Percentiles rank a stretch among this genome's conserved stretches.
Evolutionary conservation across 2,888 invertebrate species (phyloP).

Genomic region (Aporophyla nigra): DNA sequence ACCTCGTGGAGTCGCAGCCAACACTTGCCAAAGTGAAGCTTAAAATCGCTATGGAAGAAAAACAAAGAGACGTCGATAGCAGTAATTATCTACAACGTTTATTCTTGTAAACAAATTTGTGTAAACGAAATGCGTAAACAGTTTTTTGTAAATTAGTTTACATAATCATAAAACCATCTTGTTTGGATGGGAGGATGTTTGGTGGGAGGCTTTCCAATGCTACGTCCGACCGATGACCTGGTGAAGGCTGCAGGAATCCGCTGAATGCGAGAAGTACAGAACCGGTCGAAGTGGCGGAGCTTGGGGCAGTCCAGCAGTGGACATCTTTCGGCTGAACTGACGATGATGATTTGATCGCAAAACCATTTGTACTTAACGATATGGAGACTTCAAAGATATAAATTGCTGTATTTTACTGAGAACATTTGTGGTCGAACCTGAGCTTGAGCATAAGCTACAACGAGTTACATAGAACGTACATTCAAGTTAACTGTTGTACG

Average conservation of each 20-base stretch:
- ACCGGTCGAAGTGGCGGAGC: too few relatives aligned
- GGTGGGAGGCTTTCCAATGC: too few relatives aligned
- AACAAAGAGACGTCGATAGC: conserved; percentile 43
- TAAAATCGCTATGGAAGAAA: conserved; percentile 49
- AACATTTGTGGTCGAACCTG: neutral
- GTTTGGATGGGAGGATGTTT: too few relatives aligned
- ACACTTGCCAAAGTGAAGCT: conserved; percentile 54
- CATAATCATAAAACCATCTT: neutral
- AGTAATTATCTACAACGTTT: conserved; percentile 33
- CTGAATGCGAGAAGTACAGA: too few relatives aligned
- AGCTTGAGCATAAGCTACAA: neutral
- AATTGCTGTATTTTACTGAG: neutral
- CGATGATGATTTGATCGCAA: too few relatives aligned
- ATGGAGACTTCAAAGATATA: neutral
- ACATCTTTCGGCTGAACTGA: too few relatives aligned
- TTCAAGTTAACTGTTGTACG: neutral
- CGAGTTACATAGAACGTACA: neutral
- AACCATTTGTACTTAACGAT: neutral
- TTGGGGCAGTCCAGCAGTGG: too few relatives aligned
- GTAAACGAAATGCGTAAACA: neutral
- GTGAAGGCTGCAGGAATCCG: too few relatives aligned
- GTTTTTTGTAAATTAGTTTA: conserved; percentile 7
- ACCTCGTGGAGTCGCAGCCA: conserved; percentile 41
- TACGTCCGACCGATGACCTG: too few relatives aligned
- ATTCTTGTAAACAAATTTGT: conserved; percentile 30